Evolutionary conservation across 1,140 invertebrate genomes (phyloP), one percentile per base, ranked within the genome.

Genomic region (Aphis gossypii): DNA sequence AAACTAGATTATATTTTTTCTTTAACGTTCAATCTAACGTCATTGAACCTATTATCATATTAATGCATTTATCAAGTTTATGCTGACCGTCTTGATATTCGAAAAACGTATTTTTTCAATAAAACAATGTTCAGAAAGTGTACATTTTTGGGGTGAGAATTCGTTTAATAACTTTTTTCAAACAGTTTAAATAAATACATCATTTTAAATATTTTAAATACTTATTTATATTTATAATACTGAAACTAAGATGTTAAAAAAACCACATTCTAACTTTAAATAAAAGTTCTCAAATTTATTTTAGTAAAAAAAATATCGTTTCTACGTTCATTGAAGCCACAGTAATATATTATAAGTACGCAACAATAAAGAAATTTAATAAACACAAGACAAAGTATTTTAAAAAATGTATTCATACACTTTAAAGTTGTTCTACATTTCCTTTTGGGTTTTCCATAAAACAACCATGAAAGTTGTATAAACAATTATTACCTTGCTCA

Each of bases 241-340:
- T 76, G n/a, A 76, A 76, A 76, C n/a, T 68, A 76, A 76, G 60
- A 76, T n/a, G 14, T n/a, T 76, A 76, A 76, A 76, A 11, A 76
- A 76, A 76, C 60, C 60, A 76, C 60, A 76, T 30, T 14, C 60
- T 18, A 20, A 76, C 60, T 76, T 76, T n/a, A 76, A 76, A n/a
- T 76, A 76, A 35, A 76, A 76, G 60, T 76, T 76, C 60, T 76
- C 60, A 76, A 76, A n/a, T 76, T 76, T 76, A n/a, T 76, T 76
- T 76, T n/a, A 5, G 14, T n/a, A n/a, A n/a, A 76, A 76, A 68
- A 76, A 6, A 76, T n/a, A 76, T 76, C 30, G 4, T 76, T 76
- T 76, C 0, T 76, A 76, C n/a, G 60, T 76, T n/a, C 14, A 76
- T 76, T 76, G 60, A n/a, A 76, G 30, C 60, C 60, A 76, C 14